Percentiles rank a stretch among this genome's conserved stretches.
Evolutionary conservation across 1,140 invertebrate genomes (phyloP).

Genomic region (Nixonia krombeini): DNA sequence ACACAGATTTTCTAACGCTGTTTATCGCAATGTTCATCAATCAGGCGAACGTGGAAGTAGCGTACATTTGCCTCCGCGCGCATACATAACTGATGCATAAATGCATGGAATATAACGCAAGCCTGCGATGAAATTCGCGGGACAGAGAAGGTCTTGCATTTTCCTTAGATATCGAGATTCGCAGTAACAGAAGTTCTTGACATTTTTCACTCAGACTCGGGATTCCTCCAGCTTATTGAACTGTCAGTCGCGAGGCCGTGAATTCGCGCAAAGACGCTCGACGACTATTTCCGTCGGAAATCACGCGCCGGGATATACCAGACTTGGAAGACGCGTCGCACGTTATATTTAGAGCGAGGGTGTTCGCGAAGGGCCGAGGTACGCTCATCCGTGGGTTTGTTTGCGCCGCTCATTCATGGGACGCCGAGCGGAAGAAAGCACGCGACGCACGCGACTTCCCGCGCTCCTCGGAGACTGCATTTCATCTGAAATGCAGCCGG

Average conservation of each 20-base stretch:
- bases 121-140: conserved; percentile 37
- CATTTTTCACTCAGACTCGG: too few relatives aligned
- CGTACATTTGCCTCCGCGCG: conserved; percentile 33
- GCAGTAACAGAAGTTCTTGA: conserved; percentile 2
- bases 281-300: neutral
- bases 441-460: conserved; percentile 36
- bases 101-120: conserved; percentile 37
- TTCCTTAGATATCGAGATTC: too few relatives aligned
- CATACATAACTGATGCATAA: conserved; percentile 42
- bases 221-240: too few relatives aligned
- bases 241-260: too few relatives aligned
- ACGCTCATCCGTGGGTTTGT: conserved; percentile 42
- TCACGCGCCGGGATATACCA: conserved; percentile 33
- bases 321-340: conserved; percentile 32
- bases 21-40: conserved; percentile 36
- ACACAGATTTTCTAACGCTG: conserved; percentile 4
- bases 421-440: conserved; percentile 47
- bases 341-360: conserved; percentile 55
- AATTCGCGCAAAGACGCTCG: neutral
- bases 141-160: conserved; percentile 28
- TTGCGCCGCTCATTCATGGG: conserved; percentile 48
- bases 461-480: conserved; percentile 21
- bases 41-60: conserved; percentile 33
- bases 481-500: conserved; percentile 35
- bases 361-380: conserved; percentile 30